Evolutionary conservation across 2,797 vertebrate genomes (phyloP), one percentile per base, ranked within the genome.

Genomic region (Glyptemys insculpta): DNA sequence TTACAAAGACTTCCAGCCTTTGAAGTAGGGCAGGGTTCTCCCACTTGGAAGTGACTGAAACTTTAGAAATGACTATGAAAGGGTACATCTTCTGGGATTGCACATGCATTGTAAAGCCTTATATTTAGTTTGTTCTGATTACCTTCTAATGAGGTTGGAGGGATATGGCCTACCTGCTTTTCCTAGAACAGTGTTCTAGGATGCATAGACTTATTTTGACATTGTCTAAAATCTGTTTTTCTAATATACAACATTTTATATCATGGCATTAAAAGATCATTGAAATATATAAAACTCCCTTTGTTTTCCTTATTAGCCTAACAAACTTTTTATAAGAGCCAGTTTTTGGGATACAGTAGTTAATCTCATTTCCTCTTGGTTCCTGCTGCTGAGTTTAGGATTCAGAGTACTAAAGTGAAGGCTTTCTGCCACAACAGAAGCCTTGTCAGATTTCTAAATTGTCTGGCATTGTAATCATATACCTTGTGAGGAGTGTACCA

Each of bases 1-100:
- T n/a, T n/a, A n/a, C n/a, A n/a, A n/a, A n/a, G 25, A 82, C 80
- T 53, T 18, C 79, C 87, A 83, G 84, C 68, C 82, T 94, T 4
- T 1, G 87, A 59, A 91, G 21, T 14, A 93, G 86, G 56, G 84
- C 83, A 84, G 29, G 53, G 50, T 76, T 86, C 31, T 92, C 72
- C 18, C 29, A n/a, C 65, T 72, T 83, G 65, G 72, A 85, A 91
- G 10, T 25, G 78, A 49, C 16, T 91, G 94, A 87, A 90, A 57
- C 81, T 0, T 27, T 82, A 94, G 81, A 86, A 95, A 53, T 18
- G 53, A 37, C 86, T 88, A 14, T 84, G 68, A 91, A 93, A 95
- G 90, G 52, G 41, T 56, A 79, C 23, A 90, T 76, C 54, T 6
- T 91, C 54, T 37, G 56, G 79, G 16, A 89, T 47, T 57, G 37